Evolutionary conservation across 53 echinoderm and acorn worm species (phyloP), one percentile per base, ranked within the genome.

Genomic region (Henricia sp.): DNA sequence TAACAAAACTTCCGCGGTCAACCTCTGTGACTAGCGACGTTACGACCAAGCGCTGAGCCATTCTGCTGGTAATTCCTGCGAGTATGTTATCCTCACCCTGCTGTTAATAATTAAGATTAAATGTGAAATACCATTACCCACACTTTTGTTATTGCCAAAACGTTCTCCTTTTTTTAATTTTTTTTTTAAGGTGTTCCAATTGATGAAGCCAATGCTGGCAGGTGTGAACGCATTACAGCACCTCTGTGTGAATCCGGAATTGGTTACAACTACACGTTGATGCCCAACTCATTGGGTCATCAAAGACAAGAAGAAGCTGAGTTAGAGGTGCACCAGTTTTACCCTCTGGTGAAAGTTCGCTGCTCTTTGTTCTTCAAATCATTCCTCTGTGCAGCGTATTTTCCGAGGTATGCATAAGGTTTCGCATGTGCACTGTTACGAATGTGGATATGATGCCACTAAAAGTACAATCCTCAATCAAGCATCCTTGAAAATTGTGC

Each of bases 321-420:
- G 39, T 39, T 37, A 14, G 62, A 1, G 21, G 19, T 77, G 10
- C 0, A 58, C 26, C 17, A 3, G 30, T 83, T 68, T 29, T 52
- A 1, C 11, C 69, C 69, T n/a, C 63, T 93, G 0, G 69, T 93
- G 53, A 8, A 77, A 13, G 42, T 72, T 2, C 64, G 59, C 5
- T 90, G 93, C 26, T 93, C 93, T 12, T 77, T 71, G 9, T 72
- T 88, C 34, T 36, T 88, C 24, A 34, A 68, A 19, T 82, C 74
- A 0, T 64, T 90, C n/a, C 51, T 90, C 2, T 93, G 93, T 46
- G 82, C 83, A 3, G 39, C 66, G 0, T 77, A 72, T 66, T 25
- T 84, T 10, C 93, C 93, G 0, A 88, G 40, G 52, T 93, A 89
- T 84, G 16, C 87, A 75, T n/a, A 11, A 4, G 20, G 12, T 29